Conservation (phyloP, 2,113 vertebrate species). For the Cinclus cinclus region DNA sequence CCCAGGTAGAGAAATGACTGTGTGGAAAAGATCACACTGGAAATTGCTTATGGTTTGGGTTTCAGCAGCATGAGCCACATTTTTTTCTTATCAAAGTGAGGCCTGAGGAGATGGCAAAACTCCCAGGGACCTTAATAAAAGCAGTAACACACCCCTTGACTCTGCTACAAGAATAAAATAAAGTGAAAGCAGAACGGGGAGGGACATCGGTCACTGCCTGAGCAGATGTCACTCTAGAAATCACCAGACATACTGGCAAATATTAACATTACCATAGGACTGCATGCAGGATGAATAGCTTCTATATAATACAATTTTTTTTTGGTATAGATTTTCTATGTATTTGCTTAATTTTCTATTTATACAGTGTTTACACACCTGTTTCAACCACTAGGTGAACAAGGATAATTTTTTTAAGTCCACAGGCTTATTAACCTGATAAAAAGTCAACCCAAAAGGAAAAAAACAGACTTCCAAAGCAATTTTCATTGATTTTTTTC, state of each 20-base stretch:
- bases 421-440: not conserved
- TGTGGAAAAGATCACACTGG: not conserved
- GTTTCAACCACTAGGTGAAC: not conserved
- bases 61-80: not conserved
- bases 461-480: not conserved
- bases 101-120: not conserved
- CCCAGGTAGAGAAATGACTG: not conserved
- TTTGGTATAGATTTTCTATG: not conserved
- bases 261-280: fast-evolving
- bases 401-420: not conserved
- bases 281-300: not conserved
- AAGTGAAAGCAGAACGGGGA: not conserved
- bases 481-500: not conserved
- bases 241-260: not conserved
- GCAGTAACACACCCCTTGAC: not conserved
- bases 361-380: not conserved
- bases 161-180: not conserved
- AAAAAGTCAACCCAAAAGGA: not conserved
- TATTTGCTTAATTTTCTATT: not conserved
- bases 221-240: not conserved
- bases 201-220: not conserved
- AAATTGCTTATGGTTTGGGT: not conserved
- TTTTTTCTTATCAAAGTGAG: conserved; percentile 4
- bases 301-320: not conserved
- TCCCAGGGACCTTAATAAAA: not conserved